Base-by-base conservation (phyloP, 2,113 vertebrate species). In the Poecilia latipinna region DNA sequence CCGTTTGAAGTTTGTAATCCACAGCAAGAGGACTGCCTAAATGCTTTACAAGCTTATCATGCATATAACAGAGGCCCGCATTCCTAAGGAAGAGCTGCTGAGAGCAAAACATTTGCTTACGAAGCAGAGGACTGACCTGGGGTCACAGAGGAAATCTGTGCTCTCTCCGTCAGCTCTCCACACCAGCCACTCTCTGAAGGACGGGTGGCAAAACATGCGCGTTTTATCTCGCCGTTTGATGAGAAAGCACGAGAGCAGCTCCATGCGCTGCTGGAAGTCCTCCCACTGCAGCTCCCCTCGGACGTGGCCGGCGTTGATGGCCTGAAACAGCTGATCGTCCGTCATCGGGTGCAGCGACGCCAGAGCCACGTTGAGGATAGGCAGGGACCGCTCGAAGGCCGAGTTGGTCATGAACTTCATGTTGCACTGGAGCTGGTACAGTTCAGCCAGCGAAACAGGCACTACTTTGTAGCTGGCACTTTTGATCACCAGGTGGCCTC, bases 131-230 rank as follows among this genome's bases (percentile, higher is more conserved):
- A 57, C 90, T 85, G 92, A 99, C 98, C 98, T 97, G 88, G 98
- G 96, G 79, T 99, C 98, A 81, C 98, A 98, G 2, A 99, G 93
- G 93, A 99, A 99, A 91, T 98, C 96, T 0, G 96, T 95, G 70
- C 95, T 98, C 82, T 99, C 97, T 7, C 97, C 97, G 0, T 99
- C 98, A 0, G 96, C 95, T 91, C 98, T 94, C 98, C 98, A 99
- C 42, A 99, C 94, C 12, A 99, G 95, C 98, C 98, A 99, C 72
- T 99, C 98, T 77, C 98, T 94, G 93, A 99, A 99, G 82, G 98
- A 99, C 0, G 98, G 98, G 72, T 99, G 98, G 91, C 97, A 99
- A 88, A 99, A 99, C 98, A 99, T 99, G 2, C 98, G 97, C 0
- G 97, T 99, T 90, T 97, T 98, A 92, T 99, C 98, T 66, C 98